Conservation (phyloP, 1,140 invertebrate species). For the Meteorus sp. region DNA sequence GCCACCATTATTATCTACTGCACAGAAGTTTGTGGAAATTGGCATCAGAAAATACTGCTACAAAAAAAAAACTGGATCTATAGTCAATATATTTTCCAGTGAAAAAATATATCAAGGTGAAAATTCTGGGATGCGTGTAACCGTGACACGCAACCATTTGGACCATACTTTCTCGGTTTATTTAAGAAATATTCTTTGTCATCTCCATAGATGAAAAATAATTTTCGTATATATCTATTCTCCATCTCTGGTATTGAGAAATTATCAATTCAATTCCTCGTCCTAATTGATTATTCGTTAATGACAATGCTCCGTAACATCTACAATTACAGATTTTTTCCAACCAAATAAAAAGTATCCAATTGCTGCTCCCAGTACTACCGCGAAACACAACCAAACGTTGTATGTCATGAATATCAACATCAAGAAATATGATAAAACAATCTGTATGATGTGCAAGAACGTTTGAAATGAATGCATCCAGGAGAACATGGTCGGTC, state of each 20-base stretch:
- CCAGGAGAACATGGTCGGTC: conserved; percentile 76
- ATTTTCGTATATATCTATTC: too few species aligned
- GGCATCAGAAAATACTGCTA: conserved; percentile 5
- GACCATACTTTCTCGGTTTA: too few species aligned
- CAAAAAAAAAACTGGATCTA: too few species aligned
- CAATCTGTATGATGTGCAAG: conserved; percentile 87
- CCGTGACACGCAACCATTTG: too few species aligned
- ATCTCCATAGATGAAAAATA: too few species aligned
- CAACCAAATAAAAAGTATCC: conserved; percentile 95
- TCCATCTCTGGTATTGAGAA: too few species aligned
- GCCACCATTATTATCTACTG: neutral
- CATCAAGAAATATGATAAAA: conserved; percentile 93
- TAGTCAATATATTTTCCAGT: too few species aligned
- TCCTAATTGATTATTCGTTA: conserved; percentile 55
- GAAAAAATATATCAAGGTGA: too few species aligned
- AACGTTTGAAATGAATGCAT: conserved; percentile 85
- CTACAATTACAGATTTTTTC: conserved; percentile 86
- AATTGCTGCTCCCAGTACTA: conserved; percentile 84
- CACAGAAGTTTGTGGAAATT: too few species aligned
- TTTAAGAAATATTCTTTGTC: too few species aligned
- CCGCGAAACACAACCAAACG: conserved; percentile 87
- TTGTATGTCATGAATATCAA: conserved; percentile 99
- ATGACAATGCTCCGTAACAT: conserved; percentile 95
- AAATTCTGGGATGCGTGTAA: too few species aligned
- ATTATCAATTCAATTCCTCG: too few species aligned